Evolutionary conservation across 2,797 vertebrate species (phyloP).

Genomic region (Ctenosaura bakeri): DNA sequence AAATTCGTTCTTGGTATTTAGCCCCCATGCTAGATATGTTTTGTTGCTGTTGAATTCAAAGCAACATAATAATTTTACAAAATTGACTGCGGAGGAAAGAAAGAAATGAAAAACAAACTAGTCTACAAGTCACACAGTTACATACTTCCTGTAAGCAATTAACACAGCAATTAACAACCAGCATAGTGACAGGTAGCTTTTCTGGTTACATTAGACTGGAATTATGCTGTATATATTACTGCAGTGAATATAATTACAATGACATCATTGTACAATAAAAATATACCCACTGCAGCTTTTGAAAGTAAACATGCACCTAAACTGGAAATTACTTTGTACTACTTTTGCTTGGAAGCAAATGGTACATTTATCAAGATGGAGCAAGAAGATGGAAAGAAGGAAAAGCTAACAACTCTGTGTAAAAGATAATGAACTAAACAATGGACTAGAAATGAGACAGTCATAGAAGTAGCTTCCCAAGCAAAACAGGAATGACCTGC

Average conservation of each 20-base stretch:
- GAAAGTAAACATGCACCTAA: not conserved
- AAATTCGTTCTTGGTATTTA: not conserved
- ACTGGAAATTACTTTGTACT: not conserved
- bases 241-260: not conserved
- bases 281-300: not conserved
- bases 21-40: not conserved
- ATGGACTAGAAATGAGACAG: not conserved
- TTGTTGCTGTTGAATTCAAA: not conserved
- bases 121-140: not conserved
- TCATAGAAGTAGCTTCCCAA: not conserved
- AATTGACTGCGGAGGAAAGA: not conserved
- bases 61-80: not conserved
- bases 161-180: not conserved
- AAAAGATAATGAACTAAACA: constrained; percentile 22
- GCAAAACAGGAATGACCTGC: constrained; percentile 10
- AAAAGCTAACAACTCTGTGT: not conserved
- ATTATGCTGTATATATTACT: not conserved
- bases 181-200: not conserved
- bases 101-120: not conserved
- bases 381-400: not conserved
- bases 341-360: not conserved
- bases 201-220: not conserved
- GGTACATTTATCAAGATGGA: constrained; percentile 12
- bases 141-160: constrained; percentile 25
- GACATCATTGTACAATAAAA: not conserved